Evolutionary conservation across 1,140 invertebrate genomes (phyloP), one percentile per base, ranked within the genome.

Genomic region (Dendroctonus ponderosae): DNA sequence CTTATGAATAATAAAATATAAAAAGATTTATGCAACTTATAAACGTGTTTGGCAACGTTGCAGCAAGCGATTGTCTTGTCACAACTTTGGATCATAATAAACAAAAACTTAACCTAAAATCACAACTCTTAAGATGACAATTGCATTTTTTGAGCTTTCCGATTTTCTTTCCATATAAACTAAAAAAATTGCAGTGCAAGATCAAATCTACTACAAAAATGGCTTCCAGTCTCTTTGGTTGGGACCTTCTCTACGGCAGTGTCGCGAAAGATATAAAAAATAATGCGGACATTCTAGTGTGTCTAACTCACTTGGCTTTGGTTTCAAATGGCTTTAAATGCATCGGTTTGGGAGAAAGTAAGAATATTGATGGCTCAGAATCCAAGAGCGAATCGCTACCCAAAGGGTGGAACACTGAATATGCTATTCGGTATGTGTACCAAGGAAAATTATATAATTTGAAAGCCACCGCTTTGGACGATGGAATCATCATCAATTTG

Each of bases 271-370:
- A 88, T 72, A 77, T 91, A 7, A 79, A 79, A 52, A 85, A 83
- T 67, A 90, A 91, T 75, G 80, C 88, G 66, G 90, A 92, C 79
- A 77, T 90, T 46, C 74, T 91, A 41, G 77, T 91, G 48, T 82
- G 86, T 15, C 84, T 92, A 49, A 78, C 85, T 26, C 90, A 92
- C 75, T 91, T 87, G 81, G 84, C 86, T 75, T 76, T 91, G 2
- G 81, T 86, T 0, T 90, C 87, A 77, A 84, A 85, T 75, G 87
- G 86, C 42, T 91, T 89, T 69, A 84, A 83, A 65, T 91, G 87
- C 71, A 82, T 91, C 67, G 90, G 90, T 50, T 77, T 88, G 44
- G 89, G 89, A 5, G 88, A 91, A 74, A 75, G 90, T 84, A 86
- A 85, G 79, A 83, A 80, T 14, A 77, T 88, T 15, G 78, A 84